Conservation (phyloP, 2,797 vertebrate genomes). For the Coregonus sp. region DNA sequence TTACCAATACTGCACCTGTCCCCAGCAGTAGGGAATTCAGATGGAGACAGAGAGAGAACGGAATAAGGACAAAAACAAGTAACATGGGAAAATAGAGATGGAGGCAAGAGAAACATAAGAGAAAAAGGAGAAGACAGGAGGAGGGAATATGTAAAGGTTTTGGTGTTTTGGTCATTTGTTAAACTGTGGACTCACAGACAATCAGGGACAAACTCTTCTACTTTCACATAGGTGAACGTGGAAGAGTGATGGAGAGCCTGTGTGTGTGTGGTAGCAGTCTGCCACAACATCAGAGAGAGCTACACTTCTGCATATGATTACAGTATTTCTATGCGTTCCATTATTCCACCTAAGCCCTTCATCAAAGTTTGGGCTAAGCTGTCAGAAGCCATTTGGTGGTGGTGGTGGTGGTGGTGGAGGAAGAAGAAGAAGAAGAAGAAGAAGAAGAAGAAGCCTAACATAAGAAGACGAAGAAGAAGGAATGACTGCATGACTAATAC, state of each 20-base stretch:
- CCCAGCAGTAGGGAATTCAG: not conserved
- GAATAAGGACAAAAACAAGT: too few relatives aligned
- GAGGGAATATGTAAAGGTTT: too few relatives aligned
- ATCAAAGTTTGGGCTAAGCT: constrained; percentile 50
- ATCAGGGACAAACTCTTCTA: too few relatives aligned
- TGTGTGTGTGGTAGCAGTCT: constrained; percentile 6
- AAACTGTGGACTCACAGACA: not conserved
- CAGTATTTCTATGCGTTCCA: not conserved
- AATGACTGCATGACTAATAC: too few relatives aligned
- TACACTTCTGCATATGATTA: not conserved
- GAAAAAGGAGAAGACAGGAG: too few relatives aligned
- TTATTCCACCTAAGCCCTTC: constrained; percentile 34
- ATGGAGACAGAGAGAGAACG: not conserved
- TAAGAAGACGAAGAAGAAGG: too few relatives aligned
- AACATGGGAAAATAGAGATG: not conserved
- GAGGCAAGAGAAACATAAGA: too few relatives aligned
- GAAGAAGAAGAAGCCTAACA: too few relatives aligned
- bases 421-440: too few relatives aligned
- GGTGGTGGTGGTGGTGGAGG: too few relatives aligned
- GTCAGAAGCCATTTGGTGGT: constrained; percentile 36
- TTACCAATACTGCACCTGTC: not conserved
- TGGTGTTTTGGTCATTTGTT: too few relatives aligned
- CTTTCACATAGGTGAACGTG: not conserved
- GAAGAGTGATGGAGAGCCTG: not conserved
- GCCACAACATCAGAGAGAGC: not conserved